Evolutionary conservation across 35 echinoderm and acorn worm genomes (phyloP), one percentile per base, ranked within the genome.

Genomic region (Holothuria glaberrima): DNA sequence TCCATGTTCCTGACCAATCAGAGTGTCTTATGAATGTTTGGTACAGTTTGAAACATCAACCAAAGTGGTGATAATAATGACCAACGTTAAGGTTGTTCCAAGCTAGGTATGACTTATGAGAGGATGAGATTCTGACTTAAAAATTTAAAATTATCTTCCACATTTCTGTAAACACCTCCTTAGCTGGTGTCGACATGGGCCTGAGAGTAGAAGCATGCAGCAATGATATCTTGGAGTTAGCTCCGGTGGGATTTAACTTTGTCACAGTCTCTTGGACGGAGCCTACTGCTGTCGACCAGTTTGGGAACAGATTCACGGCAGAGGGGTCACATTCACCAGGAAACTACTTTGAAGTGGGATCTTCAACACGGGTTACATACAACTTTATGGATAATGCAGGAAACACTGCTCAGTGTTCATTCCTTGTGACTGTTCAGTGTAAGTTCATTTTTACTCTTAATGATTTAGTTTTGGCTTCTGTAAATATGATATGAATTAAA

Each of bases 331-430:
- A 6, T 12, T 29, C 25, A 22, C 41, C 90, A 3, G 90, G 90
- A 21, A 19, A 35, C 14, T n/a, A 58, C 26, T 91, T 91, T 48
- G 48, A 83, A 3, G 22, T 83, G 1, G 79, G 80, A 7, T 22
- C 38, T 12, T 69, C 90, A 0, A 66, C 63, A 19, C 32, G 32
- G 14, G 79, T 91, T 45, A 68, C 34, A 16, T 91, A 91, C 65
- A 71, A 50, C 4, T 75, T 76, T 48, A 12, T 21, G 12, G 90
- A 91, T 41, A 30, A 83, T 35, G 84, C 26, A 24, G 63, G 80
- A 6, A 91, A 91, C 30, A 45, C 61, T 3, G 90, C 64, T 12
- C 45, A 64, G 13, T 91, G 90, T 85, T 86, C 79, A 32, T 91
- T 91, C 58, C 28, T 31, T 22, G 64, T 91, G 24, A 91, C 79